phyloP scores from a whole-genome alignment of 2,888 invertebrate species.

The Anarsia innoxiella region DNA sequence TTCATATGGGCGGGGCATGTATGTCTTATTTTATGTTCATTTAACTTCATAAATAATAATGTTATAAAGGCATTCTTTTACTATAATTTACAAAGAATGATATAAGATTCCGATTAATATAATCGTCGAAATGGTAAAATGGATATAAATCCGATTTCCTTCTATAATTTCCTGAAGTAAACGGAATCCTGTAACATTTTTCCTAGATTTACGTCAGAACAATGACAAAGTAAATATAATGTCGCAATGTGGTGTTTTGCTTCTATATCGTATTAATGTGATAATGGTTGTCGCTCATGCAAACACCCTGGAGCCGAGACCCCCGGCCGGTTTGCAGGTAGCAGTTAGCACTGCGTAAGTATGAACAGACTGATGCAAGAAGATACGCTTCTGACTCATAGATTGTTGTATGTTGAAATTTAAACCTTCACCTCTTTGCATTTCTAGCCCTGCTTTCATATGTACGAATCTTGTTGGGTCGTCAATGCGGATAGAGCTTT shows the following conservation, averaged over 20 bases:
- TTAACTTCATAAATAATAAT: no score
- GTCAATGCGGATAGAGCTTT: slow-evolving; percentile 47
- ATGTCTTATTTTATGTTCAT: no score
- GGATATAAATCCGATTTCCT: no score
- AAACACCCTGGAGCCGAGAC: slow-evolving; percentile 59
- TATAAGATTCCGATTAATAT: no score
- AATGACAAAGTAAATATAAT: no score
- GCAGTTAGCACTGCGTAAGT: slow-evolving; percentile 61
- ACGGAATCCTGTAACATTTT: slow-evolving; percentile 4
- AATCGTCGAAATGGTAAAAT: no score
- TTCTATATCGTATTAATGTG: slow-evolving; percentile 54
- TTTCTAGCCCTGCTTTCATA: slow-evolving; percentile 57
- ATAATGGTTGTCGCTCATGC: slow-evolving; percentile 75
- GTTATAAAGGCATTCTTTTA: no score
- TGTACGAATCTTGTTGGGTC: slow-evolving; percentile 40
- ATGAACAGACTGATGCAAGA: slow-evolving; percentile 62
- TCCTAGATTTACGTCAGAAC: no score
- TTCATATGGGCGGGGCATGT: no score
- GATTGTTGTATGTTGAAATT: slow-evolving; percentile 57
- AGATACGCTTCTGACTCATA: slow-evolving; percentile 56
- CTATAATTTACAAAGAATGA: no score
- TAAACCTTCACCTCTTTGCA: slow-evolving; percentile 56
- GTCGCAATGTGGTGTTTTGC: no score
- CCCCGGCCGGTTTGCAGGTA: slow-evolving; percentile 60
- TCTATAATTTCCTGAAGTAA: not conserved